Percentiles rank a stretch among this genome's conserved stretches.
Evolutionary conservation across 2,797 vertebrate species (phyloP).

Genomic region (Huso huso): DNA sequence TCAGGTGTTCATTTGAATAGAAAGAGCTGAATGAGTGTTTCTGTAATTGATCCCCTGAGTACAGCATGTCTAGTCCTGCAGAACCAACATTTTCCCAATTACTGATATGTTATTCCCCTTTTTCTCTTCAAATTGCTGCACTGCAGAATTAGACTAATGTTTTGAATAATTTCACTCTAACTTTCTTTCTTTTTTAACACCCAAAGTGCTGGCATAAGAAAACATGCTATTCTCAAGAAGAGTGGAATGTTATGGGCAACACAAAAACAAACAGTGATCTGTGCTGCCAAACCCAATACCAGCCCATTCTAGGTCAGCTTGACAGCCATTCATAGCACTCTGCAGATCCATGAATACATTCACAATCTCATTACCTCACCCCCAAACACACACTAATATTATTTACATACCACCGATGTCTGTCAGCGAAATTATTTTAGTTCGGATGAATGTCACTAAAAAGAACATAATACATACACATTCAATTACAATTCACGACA

Average conservation of each 20-base stretch:
- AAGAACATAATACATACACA: conserved; percentile 1
- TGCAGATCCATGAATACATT: conserved; percentile 10
- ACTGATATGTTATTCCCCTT: conserved; percentile 45
- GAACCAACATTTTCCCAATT: conserved; percentile 67
- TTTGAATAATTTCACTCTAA: conserved; percentile 11
- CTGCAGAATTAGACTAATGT: conserved; percentile 61
- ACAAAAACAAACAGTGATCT: background rate
- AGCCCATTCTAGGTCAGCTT: background rate
- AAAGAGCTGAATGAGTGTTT: conserved; percentile 79
- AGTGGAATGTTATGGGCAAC: background rate
- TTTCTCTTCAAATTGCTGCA: conserved; percentile 53
- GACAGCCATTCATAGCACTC: conserved; percentile 2
- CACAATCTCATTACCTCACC: conserved; percentile 6
- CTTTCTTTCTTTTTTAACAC: conserved; percentile 3
- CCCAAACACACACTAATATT: background rate
- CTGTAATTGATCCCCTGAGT: conserved; percentile 84
- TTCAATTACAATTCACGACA: background rate
- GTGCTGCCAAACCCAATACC: conserved; percentile 9
- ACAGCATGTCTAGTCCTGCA: conserved; percentile 64
- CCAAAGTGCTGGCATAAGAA: background rate
- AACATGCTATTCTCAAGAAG: background rate
- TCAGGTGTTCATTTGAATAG: conserved; percentile 88
- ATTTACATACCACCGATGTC: background rate
- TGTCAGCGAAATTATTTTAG: background rate
- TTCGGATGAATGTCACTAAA: background rate